Percentiles rank a stretch among this genome's conserved stretches.
Evolutionary conservation across 2,113 vertebrate species (phyloP).

Genomic region (Phrynosoma blainvillii): DNA sequence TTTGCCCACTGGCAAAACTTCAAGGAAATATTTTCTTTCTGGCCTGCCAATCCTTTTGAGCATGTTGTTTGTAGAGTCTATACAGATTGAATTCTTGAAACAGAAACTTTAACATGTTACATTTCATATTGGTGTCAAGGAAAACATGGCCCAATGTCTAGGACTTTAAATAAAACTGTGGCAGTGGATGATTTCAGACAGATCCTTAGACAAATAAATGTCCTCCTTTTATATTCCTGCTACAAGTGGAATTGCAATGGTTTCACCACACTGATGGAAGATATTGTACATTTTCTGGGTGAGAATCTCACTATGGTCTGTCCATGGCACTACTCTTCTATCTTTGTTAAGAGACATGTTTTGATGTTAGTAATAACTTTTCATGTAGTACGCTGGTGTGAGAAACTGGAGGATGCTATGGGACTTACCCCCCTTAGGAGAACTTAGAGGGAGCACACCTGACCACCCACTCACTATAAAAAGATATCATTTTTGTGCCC

Average conservation of each 20-base stretch:
- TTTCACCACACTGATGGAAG: too few relatives aligned
- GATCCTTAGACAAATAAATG: background rate
- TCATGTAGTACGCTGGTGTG: too few relatives aligned
- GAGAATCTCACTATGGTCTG: too few relatives aligned
- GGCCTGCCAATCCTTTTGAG: background rate
- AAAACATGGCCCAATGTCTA: background rate
- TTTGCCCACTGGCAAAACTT: slow-evolving; percentile 11
- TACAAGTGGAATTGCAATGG: too few relatives aligned
- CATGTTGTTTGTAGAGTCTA: background rate
- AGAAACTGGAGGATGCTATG: too few relatives aligned
- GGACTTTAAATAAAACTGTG: background rate
- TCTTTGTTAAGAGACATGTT: background rate
- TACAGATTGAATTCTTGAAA: slow-evolving; percentile 1
- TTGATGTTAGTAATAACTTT: background rate
- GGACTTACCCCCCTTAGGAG: too few relatives aligned
- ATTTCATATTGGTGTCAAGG: background rate
- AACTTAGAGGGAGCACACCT: background rate
- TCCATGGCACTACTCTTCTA: background rate
- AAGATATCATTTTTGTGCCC: background rate
- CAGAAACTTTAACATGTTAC: background rate
- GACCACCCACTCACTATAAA: background rate
- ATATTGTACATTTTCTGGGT: too few relatives aligned
- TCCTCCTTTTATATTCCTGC: too few relatives aligned
- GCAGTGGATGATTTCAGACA: background rate
- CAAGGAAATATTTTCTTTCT: background rate